phyloP scores from a whole-genome alignment of 92 coral and sea anemone genomes.

The Epizoanthus ramosus region DNA sequence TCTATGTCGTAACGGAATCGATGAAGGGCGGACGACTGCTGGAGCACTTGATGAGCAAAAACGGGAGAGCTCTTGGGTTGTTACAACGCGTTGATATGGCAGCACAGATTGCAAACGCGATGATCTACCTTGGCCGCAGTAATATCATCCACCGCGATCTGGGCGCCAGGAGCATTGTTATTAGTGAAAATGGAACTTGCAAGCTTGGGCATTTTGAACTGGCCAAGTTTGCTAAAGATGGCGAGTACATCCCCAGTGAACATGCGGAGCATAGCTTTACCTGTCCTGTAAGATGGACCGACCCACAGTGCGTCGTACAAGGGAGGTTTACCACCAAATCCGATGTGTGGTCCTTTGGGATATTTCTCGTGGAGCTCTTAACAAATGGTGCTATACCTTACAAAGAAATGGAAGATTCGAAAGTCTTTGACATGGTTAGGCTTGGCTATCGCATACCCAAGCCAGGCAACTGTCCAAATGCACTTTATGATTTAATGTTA shows the following conservation, averaged over 20 bases:
- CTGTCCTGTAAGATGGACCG: constrained; percentile 40
- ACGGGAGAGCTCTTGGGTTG: constrained; percentile 17
- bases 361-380: constrained; percentile 34
- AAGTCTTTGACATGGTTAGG: constrained; percentile 44
- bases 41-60: constrained; percentile 35
- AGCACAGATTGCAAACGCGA: constrained; percentile 38
- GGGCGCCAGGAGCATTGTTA: constrained; percentile 33
- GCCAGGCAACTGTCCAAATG: constrained; percentile 8
- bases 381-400: constrained; percentile 36
- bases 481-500: constrained; percentile 28
- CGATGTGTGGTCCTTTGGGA: constrained; percentile 39
- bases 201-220: constrained; percentile 34
- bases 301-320: constrained; percentile 17
- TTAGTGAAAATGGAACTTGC: constrained; percentile 20
- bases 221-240: constrained; percentile 32
- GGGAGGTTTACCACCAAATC: constrained; percentile 27
- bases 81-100: constrained; percentile 37
- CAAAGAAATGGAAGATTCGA: constrained; percentile 30
- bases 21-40: constrained; percentile 26
- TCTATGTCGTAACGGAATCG: constrained; percentile 28
- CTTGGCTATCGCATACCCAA: constrained; percentile 34
- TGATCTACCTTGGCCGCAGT: constrained; percentile 39
- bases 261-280: constrained; percentile 28
- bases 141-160: constrained; percentile 35
- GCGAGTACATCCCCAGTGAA: constrained; percentile 32